Conservation (phyloP, 2,888 invertebrate genomes). For the Metacarcinus magister region DNA sequence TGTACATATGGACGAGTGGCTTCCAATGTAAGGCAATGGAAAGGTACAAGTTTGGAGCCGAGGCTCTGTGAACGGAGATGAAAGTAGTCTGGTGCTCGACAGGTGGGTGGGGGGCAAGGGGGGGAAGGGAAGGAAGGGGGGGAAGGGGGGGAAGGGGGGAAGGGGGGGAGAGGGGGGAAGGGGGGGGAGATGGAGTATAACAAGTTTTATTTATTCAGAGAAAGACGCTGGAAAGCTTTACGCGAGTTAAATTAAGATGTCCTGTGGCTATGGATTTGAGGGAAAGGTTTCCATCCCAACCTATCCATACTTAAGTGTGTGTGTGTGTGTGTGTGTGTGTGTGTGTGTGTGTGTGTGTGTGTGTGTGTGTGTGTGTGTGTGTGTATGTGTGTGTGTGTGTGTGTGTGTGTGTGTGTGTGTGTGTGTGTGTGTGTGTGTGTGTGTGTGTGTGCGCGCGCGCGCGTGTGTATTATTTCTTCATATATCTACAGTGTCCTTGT, state of each 20-base stretch:
- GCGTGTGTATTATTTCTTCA: neutral
- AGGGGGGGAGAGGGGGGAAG: too few relatives aligned
- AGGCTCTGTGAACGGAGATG: neutral
- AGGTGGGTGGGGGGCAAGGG: neutral
- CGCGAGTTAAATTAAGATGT: neutral
- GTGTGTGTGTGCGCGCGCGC: slow-evolving; percentile 18
- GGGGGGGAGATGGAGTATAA: neutral
- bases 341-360: too few relatives aligned
- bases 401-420: slow-evolving; percentile 10
- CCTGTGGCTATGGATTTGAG: neutral
- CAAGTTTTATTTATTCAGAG: neutral
- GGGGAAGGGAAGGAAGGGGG: too few relatives aligned
- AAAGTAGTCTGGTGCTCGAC: neutral
- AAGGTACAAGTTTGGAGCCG: neutral
- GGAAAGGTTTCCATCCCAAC: neutral
- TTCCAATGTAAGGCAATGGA: neutral
- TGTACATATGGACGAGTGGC: neutral
- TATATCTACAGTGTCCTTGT: neutral
- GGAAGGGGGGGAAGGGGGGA: too few relatives aligned
- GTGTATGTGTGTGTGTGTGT: neutral
- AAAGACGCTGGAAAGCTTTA: neutral
- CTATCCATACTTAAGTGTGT: neutral
- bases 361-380: neutral
- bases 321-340: neutral
- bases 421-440: neutral